phyloP scores from a whole-genome alignment of 2,113 vertebrate genomes.

The Charadrius vociferus region DNA sequence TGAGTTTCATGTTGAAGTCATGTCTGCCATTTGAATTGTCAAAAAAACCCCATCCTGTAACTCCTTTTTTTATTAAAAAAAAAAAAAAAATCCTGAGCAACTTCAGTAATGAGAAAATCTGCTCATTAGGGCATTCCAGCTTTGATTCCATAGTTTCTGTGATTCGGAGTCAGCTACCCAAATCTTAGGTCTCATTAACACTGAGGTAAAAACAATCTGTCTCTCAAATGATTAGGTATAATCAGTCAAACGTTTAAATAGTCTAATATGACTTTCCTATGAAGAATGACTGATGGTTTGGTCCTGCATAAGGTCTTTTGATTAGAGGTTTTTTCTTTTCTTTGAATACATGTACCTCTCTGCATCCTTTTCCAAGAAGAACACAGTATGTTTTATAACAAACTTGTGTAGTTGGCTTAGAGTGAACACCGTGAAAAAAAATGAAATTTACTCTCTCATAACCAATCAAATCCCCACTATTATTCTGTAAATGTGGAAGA shows the following conservation, averaged over 20 bases:
- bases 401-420: background rate
- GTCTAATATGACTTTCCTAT: background rate
- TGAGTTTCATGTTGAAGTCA: background rate
- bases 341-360: background rate
- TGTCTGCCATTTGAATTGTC: background rate
- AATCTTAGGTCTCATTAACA: background rate
- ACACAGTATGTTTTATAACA: background rate
- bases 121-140: background rate
- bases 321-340: background rate
- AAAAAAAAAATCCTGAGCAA: background rate
- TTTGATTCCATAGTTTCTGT: constrained; percentile 8
- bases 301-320: background rate
- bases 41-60: background rate
- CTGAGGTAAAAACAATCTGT: background rate
- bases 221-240: background rate
- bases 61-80: background rate
- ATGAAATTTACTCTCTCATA: background rate
- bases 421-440: background rate
- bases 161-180: background rate
- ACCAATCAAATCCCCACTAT: background rate
- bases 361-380: background rate
- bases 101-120: background rate
- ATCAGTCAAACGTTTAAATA: background rate
- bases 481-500: background rate
- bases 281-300: background rate